A percentile compares a stretch with the other conserved stretches of the same genome.
These are phyloP conservation scores for Synergus itoensis DNA, from an alignment of 2,888 invertebrate genomes.

Conservation along the genomic window DNA sequence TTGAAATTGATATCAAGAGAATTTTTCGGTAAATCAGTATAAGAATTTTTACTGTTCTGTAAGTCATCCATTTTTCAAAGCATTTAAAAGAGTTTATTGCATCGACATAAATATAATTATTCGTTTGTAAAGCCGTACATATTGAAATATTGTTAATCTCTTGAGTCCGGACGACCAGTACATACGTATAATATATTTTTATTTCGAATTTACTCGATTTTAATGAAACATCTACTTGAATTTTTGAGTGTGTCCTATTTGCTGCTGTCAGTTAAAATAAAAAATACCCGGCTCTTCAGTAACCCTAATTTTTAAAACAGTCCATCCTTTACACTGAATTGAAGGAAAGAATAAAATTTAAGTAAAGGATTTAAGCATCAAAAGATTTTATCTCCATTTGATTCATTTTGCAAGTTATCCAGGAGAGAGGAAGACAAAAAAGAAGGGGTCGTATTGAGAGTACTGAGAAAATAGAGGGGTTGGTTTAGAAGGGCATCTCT, in stretches of 20 bases:
- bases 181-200: neutral
- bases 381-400: conserved; percentile 19
- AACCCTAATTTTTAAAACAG: neutral
- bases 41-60: no score
- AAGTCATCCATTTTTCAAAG: no score
- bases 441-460: neutral
- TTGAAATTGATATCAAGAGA: no score
- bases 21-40: no score
- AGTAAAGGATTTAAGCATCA: neutral
- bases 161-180: neutral
- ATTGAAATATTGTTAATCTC: neutral
- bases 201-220: neutral
- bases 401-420: conserved; percentile 9
- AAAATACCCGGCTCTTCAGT: neutral
- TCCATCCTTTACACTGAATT: neutral
- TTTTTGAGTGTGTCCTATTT: no score
- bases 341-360: neutral
- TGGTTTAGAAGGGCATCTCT: conserved; percentile 24
- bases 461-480: conserved; percentile 32
- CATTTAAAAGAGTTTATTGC: neutral
- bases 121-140: neutral
- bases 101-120: neutral
- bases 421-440: neutral
- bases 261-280: no score
- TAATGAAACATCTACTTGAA: neutral